Evolutionary conservation across 1,140 invertebrate species (phyloP).

Genomic region (Drosophila orosa): DNA sequence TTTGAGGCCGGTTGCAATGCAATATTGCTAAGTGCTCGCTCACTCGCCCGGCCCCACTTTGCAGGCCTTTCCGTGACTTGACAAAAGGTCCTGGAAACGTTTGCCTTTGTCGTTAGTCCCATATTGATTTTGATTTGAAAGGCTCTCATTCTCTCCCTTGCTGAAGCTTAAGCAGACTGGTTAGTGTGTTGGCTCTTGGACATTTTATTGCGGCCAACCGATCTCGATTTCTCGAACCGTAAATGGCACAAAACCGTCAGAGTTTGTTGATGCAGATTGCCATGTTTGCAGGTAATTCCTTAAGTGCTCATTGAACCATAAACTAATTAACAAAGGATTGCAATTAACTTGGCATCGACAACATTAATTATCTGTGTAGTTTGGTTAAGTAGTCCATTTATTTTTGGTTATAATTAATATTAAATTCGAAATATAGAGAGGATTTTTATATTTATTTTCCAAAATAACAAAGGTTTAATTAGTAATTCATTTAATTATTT

Average conservation of each 20-base stretch:
- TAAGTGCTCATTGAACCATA: neutral
- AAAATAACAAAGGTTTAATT: too few relatives aligned
- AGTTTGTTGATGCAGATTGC: neutral
- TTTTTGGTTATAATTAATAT: too few relatives aligned
- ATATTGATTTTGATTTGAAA: conserved; percentile 49
- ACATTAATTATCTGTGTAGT: neutral
- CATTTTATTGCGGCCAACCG: conserved; percentile 8
- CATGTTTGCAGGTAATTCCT: neutral
- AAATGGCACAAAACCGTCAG: neutral
- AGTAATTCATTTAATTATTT: too few relatives aligned
- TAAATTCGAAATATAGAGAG: too few relatives aligned
- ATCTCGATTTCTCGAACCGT: conserved; percentile 13
- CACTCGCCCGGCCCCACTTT: conserved; percentile 12
- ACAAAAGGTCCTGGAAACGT: conserved; percentile 58
- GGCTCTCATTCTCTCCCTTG: conserved; percentile 2
- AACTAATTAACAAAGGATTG: conserved; percentile 2
- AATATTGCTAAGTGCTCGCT: conserved; percentile 74
- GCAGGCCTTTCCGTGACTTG: conserved; percentile 52
- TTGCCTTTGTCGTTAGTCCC: conserved; percentile 40
- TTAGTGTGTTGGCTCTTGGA: conserved; percentile 5
- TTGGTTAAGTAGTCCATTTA: neutral
- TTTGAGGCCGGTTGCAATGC: conserved; percentile 50
- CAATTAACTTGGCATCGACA: neutral
- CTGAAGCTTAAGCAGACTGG: neutral
- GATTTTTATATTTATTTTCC: too few relatives aligned